A percentile compares a stretch with the other conserved stretches of the same genome.
These are phyloP conservation scores for silkworm (Bombyx mori) DNA, from an alignment of 1,140 invertebrate genomes.

Conservation along the genomic window ASM3026992v2 NC_085121.1:15565501-15566000, in stretches of 20 bases:
- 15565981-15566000: slow-evolving; percentile 77
- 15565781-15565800: too few species aligned
- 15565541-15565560: slow-evolving; percentile 83
- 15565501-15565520: slow-evolving; percentile 91
- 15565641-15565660: slow-evolving; percentile 84
- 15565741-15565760: slow-evolving; percentile 86
- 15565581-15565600: slow-evolving; percentile 67
- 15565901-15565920: slow-evolving; percentile 88
- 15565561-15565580: slow-evolving; percentile 73
- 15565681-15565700: slow-evolving; percentile 84
- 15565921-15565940: slow-evolving; percentile 95
- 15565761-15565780: slow-evolving; percentile 73
- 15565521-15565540: slow-evolving; percentile 86
- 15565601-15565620: slow-evolving; percentile 91
- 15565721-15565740: slow-evolving; percentile 92
- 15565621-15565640: slow-evolving; percentile 84
- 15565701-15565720: slow-evolving; percentile 92
- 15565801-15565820: slow-evolving; percentile 65
- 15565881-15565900: slow-evolving; percentile 84
- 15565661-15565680: slow-evolving; percentile 74
- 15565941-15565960: slow-evolving; percentile 86
- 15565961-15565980: slow-evolving; percentile 76
- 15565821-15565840: slow-evolving; percentile 87
- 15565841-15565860: slow-evolving; percentile 85
- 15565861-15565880: slow-evolving; percentile 73